These are phyloP conservation scores for Neuroscelio doddi DNA, from an alignment of 2,888 invertebrate genomes.

Conservation along the genomic window DNA sequence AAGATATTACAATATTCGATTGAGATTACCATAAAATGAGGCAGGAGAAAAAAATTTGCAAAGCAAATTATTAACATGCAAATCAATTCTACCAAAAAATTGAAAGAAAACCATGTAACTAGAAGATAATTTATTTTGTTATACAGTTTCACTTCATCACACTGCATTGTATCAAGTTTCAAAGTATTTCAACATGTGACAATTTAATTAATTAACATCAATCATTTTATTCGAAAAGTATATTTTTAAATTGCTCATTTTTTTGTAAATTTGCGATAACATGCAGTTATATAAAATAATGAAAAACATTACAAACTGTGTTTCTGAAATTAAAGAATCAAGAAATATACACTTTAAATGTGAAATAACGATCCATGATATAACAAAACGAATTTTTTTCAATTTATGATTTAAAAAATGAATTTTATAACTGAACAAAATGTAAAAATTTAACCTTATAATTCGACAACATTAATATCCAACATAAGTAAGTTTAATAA, in stretches of 20 bases:
- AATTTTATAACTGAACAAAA: not conserved
- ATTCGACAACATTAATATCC: conserved; percentile 21
- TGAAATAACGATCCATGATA: no score
- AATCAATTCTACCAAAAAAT: no score
- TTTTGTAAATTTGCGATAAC: not conserved
- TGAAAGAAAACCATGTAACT: conserved; percentile 29
- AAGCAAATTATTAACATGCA: no score
- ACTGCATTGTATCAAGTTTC: conserved; percentile 42
- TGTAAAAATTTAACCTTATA: no score
- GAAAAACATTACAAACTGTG: not conserved
- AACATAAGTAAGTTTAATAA: conserved; percentile 36
- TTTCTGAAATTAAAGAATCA: conserved; percentile 1
- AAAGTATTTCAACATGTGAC: conserved; percentile 43
- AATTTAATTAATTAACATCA: conserved; percentile 44
- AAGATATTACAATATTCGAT: no score
- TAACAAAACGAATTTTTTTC: no score
- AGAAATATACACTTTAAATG: not conserved
- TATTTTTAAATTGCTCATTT: no score
- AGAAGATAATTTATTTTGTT: conserved; percentile 53
- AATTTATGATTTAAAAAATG: not conserved
- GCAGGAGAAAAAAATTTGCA: no score
- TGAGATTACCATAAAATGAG: no score
- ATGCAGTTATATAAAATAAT: not conserved
- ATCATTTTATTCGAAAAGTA: not conserved
- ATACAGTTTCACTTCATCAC: conserved; percentile 49